Evolutionary conservation across 1,140 invertebrate genomes (phyloP), one percentile per base, ranked within the genome.

Genomic region (Probaryconus sp.): DNA sequence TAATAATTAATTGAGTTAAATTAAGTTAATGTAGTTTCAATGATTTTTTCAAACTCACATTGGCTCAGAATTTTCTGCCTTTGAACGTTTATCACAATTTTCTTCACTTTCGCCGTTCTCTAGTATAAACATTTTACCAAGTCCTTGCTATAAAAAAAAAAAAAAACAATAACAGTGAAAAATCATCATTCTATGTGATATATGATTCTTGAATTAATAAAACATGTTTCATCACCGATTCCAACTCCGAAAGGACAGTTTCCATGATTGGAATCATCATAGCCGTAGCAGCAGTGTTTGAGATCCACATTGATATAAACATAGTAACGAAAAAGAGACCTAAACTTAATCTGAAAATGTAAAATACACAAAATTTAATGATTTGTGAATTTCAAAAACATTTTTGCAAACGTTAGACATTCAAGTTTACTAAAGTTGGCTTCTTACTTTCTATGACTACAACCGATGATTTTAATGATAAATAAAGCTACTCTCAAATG

Each of bases 281-380:
- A 0, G 91, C 89, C 0, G 90, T 90, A 1, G 91, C 87, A 1
- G 91, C 91, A 1, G 90, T 91, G 51, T 92, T 92, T 0, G 89
- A 89, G 43, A 92, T 91, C 91, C 91, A 92, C 89, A 91, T 90
- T 0, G 90, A 91, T 7, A 92, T 81, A 30, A 91, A 89, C 87
- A 89, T 90, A 0, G 91, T 92, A 0, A 90, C 90, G 6, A 86
- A 76, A 84, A 92, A 92, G 6, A 92, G 79, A 7, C 91, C 91
- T 17, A 91, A 50, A 16, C 84, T 88, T 18, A 88, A 75, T 42
- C 86, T 88, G 24, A 1, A 28, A 58, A 56, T 68, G 13, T 14
- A 68, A 16, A 37, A 75, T 55, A n/a, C 16, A 51, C 13, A 6
- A 21, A 5, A 40, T 47, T 30, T 43, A 18, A 63, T 38, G 2